Conservation (phyloP, 2,797 vertebrate species). For the Pteropus rufus region DNA sequence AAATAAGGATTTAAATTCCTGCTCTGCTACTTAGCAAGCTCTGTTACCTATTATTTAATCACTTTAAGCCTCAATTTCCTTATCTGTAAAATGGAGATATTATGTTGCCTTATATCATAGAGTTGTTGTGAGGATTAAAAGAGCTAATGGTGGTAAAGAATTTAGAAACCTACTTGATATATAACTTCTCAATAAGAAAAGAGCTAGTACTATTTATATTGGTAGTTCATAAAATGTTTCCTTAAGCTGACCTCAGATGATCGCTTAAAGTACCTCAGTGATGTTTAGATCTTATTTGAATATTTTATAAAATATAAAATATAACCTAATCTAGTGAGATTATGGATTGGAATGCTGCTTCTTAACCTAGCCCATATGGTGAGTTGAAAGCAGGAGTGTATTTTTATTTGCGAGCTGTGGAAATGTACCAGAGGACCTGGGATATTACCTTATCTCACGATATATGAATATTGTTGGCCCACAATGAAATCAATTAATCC, state of each 20-base stretch:
- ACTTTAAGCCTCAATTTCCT: background rate
- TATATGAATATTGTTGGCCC: background rate
- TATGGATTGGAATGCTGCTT: background rate
- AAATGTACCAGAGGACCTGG: background rate
- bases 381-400: background rate
- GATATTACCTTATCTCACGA: background rate
- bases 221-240: background rate
- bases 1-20: background rate
- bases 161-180: background rate
- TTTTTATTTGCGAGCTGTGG: background rate
- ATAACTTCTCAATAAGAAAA: background rate
- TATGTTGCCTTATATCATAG: background rate
- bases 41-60: background rate
- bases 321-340: background rate
- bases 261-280: background rate
- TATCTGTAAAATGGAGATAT: background rate
- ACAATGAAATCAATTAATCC: slow-evolving; percentile 4
- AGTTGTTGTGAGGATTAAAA: background rate
- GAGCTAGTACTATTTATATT: background rate
- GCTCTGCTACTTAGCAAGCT: background rate
- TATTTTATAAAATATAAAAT: background rate
- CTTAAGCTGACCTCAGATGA: background rate
- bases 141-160: background rate
- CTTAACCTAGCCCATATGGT: background rate
- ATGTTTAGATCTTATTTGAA: background rate